Percentiles rank a stretch among this genome's conserved stretches.
Conservation (phyloP, 1,140 invertebrate species). For the Drosophila rhopaloa region DNA sequence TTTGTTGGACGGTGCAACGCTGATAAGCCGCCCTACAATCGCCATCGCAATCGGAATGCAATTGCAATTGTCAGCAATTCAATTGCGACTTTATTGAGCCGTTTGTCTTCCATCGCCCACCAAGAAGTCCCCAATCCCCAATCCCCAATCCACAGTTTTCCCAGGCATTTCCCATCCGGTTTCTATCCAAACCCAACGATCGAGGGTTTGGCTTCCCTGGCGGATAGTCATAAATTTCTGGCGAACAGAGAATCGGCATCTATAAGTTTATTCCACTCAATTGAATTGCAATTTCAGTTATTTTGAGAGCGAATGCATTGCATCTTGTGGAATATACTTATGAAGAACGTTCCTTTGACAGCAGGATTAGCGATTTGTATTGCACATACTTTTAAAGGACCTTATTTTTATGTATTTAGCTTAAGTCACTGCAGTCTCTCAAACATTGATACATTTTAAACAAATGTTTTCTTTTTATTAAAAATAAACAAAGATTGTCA, state of each 20-base stretch:
- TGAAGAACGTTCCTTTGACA: conserved; percentile 5
- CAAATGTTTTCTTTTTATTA: too few species aligned
- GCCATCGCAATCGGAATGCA: conserved; percentile 48
- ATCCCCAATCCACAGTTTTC: neutral
- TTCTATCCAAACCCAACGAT: neutral
- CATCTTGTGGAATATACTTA: conserved; percentile 22
- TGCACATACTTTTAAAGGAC: conserved; percentile 1
- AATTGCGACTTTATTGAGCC: conserved; percentile 66
- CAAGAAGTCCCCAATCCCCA: neutral
- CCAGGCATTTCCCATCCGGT: neutral
- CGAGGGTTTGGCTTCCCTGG: neutral
- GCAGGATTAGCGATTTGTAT: conserved; percentile 6
- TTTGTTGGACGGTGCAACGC: conserved; percentile 6
- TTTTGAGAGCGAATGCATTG: conserved; percentile 29
- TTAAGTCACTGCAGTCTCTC: too few species aligned
- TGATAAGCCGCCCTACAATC: conserved; percentile 40
- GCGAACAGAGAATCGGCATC: conserved; percentile 56
- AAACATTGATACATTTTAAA: too few species aligned
- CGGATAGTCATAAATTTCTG: conserved; percentile 65
- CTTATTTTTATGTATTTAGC: neutral
- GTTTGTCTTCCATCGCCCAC: conserved; percentile 20
- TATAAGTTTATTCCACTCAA: conserved; percentile 81
- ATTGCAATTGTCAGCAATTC: conserved; percentile 73
- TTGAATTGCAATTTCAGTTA: conserved; percentile 73
- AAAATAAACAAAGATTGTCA: too few species aligned